Evolutionary conservation across 2,888 invertebrate genomes (phyloP).

Genomic region (Tenodera sinensis): DNA sequence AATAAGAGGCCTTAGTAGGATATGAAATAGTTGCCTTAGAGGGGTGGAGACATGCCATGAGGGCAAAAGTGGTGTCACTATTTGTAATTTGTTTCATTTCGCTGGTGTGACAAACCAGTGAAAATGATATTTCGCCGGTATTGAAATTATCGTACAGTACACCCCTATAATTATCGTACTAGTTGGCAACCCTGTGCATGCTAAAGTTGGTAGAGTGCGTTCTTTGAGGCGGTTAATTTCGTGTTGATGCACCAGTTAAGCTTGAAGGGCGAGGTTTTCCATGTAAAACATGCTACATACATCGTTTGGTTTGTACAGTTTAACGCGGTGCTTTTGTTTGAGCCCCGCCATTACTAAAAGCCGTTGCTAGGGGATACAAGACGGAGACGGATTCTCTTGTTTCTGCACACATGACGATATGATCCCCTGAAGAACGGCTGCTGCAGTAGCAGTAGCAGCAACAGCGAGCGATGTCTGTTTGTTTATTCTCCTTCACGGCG

Average conservation of each 20-base stretch:
- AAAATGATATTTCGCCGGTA: no score
- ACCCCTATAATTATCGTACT: no score
- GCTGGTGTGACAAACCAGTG: no score
- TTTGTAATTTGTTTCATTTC: no score
- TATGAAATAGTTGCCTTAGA: no score
- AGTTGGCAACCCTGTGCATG: no score
- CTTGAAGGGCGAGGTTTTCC: background rate
- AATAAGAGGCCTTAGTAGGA: no score
- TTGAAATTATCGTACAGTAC: no score
- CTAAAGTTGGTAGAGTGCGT: no score
- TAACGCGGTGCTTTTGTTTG: background rate
- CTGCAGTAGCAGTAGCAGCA: background rate
- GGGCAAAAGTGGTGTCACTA: no score
- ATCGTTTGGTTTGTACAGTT: background rate
- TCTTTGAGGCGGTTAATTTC: background rate
- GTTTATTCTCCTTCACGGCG: constrained; percentile 1
- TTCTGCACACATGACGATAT: background rate
- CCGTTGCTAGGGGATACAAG: background rate
- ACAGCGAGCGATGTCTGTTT: background rate
- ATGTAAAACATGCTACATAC: background rate
- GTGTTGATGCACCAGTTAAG: background rate
- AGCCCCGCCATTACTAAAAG: background rate
- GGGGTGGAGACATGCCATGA: no score
- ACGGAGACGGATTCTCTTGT: background rate
- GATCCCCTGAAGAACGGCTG: background rate